Conservation (phyloP, 2,113 vertebrate genomes). For the Ciconia stormi region DNA sequence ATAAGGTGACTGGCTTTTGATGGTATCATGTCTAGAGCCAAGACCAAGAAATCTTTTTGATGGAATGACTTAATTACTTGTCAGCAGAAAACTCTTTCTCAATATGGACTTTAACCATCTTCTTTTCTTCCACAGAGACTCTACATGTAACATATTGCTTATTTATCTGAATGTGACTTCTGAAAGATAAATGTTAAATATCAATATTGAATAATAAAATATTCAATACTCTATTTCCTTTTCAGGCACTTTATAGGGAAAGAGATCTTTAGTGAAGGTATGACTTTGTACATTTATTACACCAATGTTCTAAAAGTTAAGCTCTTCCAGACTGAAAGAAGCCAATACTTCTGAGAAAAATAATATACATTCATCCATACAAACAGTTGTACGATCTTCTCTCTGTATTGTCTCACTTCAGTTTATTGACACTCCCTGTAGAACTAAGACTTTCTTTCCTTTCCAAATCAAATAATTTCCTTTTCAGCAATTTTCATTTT, state of each 20-base stretch:
- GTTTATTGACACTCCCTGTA: neutral
- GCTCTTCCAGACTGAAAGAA: neutral
- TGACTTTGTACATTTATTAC: neutral
- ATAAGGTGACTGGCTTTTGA: conserved; percentile 34
- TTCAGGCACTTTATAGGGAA: neutral
- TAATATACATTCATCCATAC: neutral
- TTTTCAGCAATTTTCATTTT: neutral
- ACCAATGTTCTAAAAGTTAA: neutral
- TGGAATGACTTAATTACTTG: conserved; percentile 33
- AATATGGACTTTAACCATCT: neutral
- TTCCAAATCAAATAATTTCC: neutral
- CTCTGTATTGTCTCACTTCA: neutral
- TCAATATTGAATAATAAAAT: neutral
- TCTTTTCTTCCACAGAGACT: neutral
- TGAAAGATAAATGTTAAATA: neutral
- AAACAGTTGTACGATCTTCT: neutral
- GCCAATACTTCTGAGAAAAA: neutral
- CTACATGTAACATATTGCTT: neutral
- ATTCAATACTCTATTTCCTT: neutral
- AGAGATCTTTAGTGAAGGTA: neutral
- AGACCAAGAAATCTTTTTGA: conserved; percentile 16
- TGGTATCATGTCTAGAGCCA: neutral
- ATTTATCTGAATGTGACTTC: neutral
- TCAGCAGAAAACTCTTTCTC: conserved; percentile 62
- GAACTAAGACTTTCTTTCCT: neutral